A percentile compares a stretch with the other conserved stretches of the same genome.
These are phyloP conservation scores for Pleuronectes platessa DNA, from an alignment of 2,113 vertebrate species.

Conservation along the genomic window DNA sequence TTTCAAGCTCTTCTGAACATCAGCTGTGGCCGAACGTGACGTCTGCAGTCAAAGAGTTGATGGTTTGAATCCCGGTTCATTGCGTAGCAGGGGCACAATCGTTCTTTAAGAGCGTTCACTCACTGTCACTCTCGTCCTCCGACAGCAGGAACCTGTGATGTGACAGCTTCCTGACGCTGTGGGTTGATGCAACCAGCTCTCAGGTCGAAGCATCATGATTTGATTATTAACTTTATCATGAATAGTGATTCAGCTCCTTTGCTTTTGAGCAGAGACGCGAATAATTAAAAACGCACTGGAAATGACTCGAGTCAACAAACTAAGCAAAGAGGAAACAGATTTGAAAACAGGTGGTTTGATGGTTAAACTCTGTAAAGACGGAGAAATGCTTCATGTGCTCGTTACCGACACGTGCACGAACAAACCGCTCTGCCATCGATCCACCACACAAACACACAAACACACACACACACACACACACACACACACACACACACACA, in stretches of 20 bases:
- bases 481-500: constrained; percentile 41
- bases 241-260: not conserved
- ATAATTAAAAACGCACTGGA: not conserved
- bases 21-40: not conserved
- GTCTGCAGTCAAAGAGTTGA: not conserved
- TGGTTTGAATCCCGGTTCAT: not conserved
- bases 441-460: constrained; percentile 23
- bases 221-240: not conserved
- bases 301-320: not conserved
- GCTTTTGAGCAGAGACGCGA: not conserved
- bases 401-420: not conserved
- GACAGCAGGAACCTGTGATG: not conserved
- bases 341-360: not conserved
- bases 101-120: not conserved
- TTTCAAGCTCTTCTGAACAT: not conserved
- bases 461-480: constrained; percentile 6
- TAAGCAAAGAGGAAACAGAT: not conserved
- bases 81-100: too few species aligned
- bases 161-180: not conserved
- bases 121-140: not conserved
- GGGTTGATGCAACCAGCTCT: not conserved
- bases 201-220: not conserved
- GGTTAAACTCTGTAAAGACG: not conserved
- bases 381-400: not conserved
- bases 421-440: not conserved